Base-by-base conservation (phyloP, 1,140 invertebrate species). In the Coptotermes formosanus region DNA sequence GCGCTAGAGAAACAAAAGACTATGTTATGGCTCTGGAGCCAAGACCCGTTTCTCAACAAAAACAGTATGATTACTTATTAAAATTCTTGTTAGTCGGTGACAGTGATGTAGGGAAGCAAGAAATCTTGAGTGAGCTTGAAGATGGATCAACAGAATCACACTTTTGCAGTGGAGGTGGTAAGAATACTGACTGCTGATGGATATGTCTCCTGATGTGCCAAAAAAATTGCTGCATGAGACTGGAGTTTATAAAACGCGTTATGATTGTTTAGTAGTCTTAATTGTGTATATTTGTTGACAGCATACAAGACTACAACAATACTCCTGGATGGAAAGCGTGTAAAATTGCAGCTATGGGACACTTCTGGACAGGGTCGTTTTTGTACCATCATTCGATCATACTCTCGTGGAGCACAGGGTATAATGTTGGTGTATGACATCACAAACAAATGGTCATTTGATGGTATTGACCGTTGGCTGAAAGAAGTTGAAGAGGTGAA, bases 401-500 rank as follows among this genome's bases (percentile, higher is more conserved):
- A 99, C 92, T 99, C 98, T 6, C 93, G 98, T 89, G 98, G 98
- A 45, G 98, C 98, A 69, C 97, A 99, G 92, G 97, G 97, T 86
- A 97, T 99, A 88, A 93, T 98, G 87, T 93, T 99, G 88, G 98
- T 99, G 30, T 99, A 99, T 92, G 98, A 99, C 91, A 99, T 99
- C 88, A 99, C 98, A 83, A 99, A 98, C 91, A 98, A 98, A 92
- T 99, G 98, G 98, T 99, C 98, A 83, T 99, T 99, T 92, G 97
- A 99, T 92, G 98, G 98, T 82, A 96, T 99, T 89, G 96, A 98
- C 91, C 92, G 98, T 87, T 99, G 98, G 98, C 93, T 99, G 14
- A 97, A 98, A 90, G 98, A 99, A 94, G 97, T 99, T 59, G 97
- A 99, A 92, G 97, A 99, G 94, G 97, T 98, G n/a, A n/a, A n/a